phyloP scores from a whole-genome alignment of 2,113 vertebrate species.

The Opisthocomus hoazin region DNA sequence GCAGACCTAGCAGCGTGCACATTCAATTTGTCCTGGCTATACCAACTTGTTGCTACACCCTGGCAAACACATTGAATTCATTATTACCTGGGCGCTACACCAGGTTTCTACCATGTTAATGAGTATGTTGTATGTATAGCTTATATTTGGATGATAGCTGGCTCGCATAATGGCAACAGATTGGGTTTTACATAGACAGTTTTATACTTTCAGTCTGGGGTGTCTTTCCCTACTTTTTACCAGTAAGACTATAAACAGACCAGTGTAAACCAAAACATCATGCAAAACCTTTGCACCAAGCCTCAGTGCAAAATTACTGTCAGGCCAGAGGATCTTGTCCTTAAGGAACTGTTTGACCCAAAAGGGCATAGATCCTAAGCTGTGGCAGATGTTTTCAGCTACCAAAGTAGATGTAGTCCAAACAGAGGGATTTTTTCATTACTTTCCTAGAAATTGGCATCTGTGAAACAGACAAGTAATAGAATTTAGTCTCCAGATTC shows the following conservation, averaged over 20 bases:
- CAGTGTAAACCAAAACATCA: not conserved
- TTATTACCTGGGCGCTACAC: not conserved
- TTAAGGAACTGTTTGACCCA: not conserved
- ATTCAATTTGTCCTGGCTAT: accelerated
- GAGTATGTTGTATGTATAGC: not conserved
- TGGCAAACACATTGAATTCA: not conserved
- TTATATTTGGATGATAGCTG: not conserved
- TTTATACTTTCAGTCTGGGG: not conserved
- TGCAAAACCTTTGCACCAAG: not conserved
- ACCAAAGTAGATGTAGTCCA: not conserved
- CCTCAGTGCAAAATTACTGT: not conserved
- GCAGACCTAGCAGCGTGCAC: not conserved
- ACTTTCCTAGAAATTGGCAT: not conserved
- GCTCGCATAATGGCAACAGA: not conserved
- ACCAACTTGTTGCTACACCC: not conserved
- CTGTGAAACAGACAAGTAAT: not conserved
- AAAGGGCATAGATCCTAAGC: not conserved
- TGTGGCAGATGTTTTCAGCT: not conserved
- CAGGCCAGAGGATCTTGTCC: not conserved
- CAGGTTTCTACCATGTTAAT: not conserved
- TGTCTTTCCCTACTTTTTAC: not conserved
- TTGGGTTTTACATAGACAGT: not conserved
- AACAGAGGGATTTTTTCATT: not conserved
- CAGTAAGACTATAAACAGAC: not conserved
- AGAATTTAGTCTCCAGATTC: not conserved